Evolutionary conservation across 2,797 vertebrate genomes (phyloP).

Genomic region (Odontamblyopus lacepedii): DNA sequence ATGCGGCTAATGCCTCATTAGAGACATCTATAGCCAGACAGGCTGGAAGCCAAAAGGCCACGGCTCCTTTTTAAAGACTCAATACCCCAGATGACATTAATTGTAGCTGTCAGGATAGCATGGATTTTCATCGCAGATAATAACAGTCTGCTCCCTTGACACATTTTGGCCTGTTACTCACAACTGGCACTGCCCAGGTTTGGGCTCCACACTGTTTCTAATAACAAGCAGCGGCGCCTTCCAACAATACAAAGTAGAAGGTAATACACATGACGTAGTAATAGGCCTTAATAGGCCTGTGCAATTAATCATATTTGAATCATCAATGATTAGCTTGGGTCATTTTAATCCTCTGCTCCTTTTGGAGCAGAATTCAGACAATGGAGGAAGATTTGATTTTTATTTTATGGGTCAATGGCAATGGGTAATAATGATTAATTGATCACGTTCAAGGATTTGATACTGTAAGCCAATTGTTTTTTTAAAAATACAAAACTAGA

Average conservation of each 20-base stretch:
- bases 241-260: conserved; percentile 26
- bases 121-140: conserved; percentile 83
- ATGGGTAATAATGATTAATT: too few relatives aligned
- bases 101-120: conserved; percentile 79
- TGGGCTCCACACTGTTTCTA: conserved; percentile 20
- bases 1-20: conserved; percentile 86
- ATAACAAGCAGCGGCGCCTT: conserved; percentile 32
- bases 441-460: too few relatives aligned
- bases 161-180: conserved; percentile 71
- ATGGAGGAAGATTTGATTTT: too few relatives aligned
- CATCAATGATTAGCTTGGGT: too few relatives aligned
- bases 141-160: conserved; percentile 78
- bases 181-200: conserved; percentile 62
- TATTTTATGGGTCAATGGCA: too few relatives aligned
- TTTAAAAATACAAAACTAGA: too few relatives aligned
- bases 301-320: neutral
- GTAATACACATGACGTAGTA: conserved; percentile 17
- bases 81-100: conserved; percentile 84
- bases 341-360: too few relatives aligned
- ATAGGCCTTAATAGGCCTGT: conserved; percentile 20
- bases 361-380: too few relatives aligned
- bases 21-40: conserved; percentile 80
- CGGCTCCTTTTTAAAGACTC: conserved; percentile 82
- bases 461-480: too few relatives aligned
- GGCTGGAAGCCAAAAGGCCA: conserved; percentile 82